phyloP scores from a whole-genome alignment of 2,888 invertebrate genomes.

The Itoplectis maculator region DNA sequence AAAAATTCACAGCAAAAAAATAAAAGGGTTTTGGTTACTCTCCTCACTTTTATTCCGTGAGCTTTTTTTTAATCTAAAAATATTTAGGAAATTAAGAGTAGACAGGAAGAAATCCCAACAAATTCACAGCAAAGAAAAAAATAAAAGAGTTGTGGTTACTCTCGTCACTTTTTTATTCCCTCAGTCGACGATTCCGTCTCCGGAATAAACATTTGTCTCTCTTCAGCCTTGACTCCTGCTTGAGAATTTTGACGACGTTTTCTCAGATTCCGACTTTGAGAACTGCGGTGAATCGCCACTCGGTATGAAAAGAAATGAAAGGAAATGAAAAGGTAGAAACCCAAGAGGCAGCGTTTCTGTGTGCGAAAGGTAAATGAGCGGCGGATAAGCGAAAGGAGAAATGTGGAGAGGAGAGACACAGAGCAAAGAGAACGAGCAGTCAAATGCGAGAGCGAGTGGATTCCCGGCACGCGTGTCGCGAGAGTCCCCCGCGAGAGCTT shows the following conservation, averaged over 20 bases:
- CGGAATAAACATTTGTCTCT: too few relatives aligned
- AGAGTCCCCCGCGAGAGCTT: slow-evolving; percentile 37
- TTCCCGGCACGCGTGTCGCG: slow-evolving; percentile 67
- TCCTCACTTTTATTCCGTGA: too few relatives aligned
- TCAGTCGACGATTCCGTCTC: too few relatives aligned
- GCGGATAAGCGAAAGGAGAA: too few relatives aligned
- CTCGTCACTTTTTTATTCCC: too few relatives aligned
- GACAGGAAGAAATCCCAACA: too few relatives aligned
- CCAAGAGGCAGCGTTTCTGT: slow-evolving; percentile 11
- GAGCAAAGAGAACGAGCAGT: slow-evolving; percentile 67
- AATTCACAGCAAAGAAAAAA: too few relatives aligned
- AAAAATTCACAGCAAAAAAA: too few relatives aligned
- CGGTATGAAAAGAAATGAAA: slow-evolving; percentile 53
- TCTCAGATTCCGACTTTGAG: slow-evolving; percentile 37
- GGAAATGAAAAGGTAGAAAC: slow-evolving; percentile 65
- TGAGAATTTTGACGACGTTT: slow-evolving; percentile 52
- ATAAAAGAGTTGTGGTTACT: too few relatives aligned
- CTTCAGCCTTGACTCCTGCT: neutral
- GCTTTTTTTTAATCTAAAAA: too few relatives aligned
- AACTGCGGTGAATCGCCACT: slow-evolving; percentile 62
- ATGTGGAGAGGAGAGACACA: slow-evolving; percentile 45
- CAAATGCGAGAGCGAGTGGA: slow-evolving; percentile 61
- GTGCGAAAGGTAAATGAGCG: slow-evolving; percentile 55
- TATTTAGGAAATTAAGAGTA: too few relatives aligned
- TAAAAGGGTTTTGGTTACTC: too few relatives aligned